These are phyloP conservation scores for Drosophila lini DNA, from an alignment of 1,140 invertebrate species.

Conservation along the genomic window DNA sequence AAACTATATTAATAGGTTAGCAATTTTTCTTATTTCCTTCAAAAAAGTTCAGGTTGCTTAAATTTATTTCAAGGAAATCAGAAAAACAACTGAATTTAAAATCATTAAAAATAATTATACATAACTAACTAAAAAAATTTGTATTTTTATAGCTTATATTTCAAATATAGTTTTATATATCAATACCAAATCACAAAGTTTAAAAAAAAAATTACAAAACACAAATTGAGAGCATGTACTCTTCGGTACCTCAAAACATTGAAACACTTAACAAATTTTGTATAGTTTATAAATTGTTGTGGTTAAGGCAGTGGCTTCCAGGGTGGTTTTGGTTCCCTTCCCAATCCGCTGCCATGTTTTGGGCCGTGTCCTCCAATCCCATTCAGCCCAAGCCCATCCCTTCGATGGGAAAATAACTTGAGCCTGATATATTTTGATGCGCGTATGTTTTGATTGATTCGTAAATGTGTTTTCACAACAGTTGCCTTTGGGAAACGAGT, in stretches of 20 bases:
- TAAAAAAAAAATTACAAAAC: neutral
- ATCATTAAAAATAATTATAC: neutral
- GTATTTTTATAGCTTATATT: no score
- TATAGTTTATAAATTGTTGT: constrained; percentile 22
- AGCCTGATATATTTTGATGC: constrained; percentile 78
- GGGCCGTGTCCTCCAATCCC: constrained; percentile 7
- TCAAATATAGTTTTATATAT: no score
- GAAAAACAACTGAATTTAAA: no score
- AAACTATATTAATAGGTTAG: no score
- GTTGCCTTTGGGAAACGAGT: constrained; percentile 47
- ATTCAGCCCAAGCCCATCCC: constrained; percentile 25
- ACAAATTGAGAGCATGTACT: constrained; percentile 11
- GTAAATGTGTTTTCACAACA: constrained; percentile 73
- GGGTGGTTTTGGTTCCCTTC: constrained; percentile 25
- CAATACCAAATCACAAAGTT: neutral
- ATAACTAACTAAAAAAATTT: no score
- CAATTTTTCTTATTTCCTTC: no score
- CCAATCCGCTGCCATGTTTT: constrained; percentile 50
- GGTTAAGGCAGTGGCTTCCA: constrained; percentile 33
- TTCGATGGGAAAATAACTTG: constrained; percentile 75
- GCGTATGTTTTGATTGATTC: constrained; percentile 83
- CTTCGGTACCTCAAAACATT: neutral
- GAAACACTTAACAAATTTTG: neutral
- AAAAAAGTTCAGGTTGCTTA: neutral
- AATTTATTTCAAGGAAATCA: no score